Base-by-base conservation (phyloP, 2,888 invertebrate genomes). In the Lathronympha strigana region DNA sequence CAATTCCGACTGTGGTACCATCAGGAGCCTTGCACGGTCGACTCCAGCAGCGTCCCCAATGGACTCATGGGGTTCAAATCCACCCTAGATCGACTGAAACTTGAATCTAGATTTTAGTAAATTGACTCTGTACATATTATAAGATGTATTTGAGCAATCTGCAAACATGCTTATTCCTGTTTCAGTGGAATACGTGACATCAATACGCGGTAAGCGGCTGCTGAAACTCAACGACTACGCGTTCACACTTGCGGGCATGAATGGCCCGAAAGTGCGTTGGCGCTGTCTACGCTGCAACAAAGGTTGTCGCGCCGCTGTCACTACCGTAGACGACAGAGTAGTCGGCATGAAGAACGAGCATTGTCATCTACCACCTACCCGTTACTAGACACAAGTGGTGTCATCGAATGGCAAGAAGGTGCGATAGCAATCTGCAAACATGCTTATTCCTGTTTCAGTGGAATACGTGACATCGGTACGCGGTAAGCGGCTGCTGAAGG, bases 291-390 rank as follows among this genome's bases (percentile, higher is more conserved):
- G 4, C 36, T 40, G 61, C 57, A 33, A 43, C 54, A 54, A 49
- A 13, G 51, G 66, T 9, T 69, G 69, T 21, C 62, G 50, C 17
- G 67, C 67, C 2, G n/a, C 43, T 11, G 15, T 69, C 11, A 40
- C n/a, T 9, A 69, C 63, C 4, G 17, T 50, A 4, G 36, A 6
- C 2, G 25, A 50, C 6, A 11, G 54, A 0, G 50, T 67, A 1
- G 17, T 67, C 9, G 13, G 9, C 2, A 33, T 25, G 17, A 61
- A 57, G 5, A 53, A 61, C n/a, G 15, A 23, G 5, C 66, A 68
- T 28, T 55, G 63, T 38, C 66, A 68, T 21, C 25, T 11, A 13
- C 51, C 51, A 45, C 45, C 21, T 21, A 11, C 19, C 9, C 19
- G 15, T 45, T 45, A 45, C 45, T 45, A 21, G 21, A 45, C 40